Conservation (phyloP, 1,140 invertebrate species). For the Drosophila albomicans region DNA sequence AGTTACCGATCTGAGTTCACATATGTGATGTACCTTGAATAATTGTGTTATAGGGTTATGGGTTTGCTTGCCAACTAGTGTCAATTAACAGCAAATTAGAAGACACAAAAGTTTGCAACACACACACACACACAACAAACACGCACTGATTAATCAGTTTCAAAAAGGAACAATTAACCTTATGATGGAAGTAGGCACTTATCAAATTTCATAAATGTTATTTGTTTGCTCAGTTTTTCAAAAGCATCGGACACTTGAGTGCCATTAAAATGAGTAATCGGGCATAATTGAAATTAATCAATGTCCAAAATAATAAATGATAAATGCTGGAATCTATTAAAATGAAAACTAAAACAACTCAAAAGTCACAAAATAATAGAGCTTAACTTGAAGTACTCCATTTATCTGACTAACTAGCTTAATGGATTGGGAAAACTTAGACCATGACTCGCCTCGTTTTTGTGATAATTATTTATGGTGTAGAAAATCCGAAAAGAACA, state of each 20-base stretch:
- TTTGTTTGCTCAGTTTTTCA: conserved; percentile 21
- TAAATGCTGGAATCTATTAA: conserved; percentile 7
- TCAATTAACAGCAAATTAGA: conserved; percentile 36
- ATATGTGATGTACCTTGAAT: conserved; percentile 6
- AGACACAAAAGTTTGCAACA: conserved; percentile 16
- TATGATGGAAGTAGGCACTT: conserved; percentile 22
- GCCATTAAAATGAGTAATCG: conserved; percentile 55
- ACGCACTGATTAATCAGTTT: conserved; percentile 27
- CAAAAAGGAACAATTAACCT: conserved; percentile 23
- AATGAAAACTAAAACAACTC: background rate
- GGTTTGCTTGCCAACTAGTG: background rate
- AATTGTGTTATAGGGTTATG: conserved; percentile 1
- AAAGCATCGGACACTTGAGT: conserved; percentile 43
- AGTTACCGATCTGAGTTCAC: conserved; percentile 16
- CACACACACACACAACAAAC: background rate
- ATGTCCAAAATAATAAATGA: conserved; percentile 30
- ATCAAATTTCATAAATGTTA: conserved; percentile 30
- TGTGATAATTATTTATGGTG: no score
- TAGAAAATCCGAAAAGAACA: no score
- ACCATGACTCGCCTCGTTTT: no score
- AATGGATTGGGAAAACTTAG: background rate
- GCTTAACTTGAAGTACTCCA: background rate
- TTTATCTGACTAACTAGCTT: background rate
- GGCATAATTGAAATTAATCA: conserved; percentile 37
- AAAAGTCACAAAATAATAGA: background rate